These are phyloP conservation scores for Drosophila borealis DNA, from an alignment of 2,888 invertebrate genomes.

Conservation along the genomic window DNA sequence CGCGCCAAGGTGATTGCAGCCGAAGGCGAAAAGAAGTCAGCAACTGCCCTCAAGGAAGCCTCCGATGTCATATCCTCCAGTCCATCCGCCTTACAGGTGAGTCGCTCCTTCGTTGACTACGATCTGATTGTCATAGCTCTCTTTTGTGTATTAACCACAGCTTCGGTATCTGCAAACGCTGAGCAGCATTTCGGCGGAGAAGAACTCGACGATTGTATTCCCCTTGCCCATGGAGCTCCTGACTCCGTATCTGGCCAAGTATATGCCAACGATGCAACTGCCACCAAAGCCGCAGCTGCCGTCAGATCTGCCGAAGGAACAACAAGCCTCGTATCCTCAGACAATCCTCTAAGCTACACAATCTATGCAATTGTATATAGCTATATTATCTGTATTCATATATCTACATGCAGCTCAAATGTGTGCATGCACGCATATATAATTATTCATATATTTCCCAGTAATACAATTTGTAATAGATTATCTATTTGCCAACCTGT, in stretches of 20 bases:
- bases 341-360: constrained; percentile 12
- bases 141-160: constrained; percentile 83
- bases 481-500: not conserved
- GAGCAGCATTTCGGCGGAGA: constrained; percentile 96
- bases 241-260: constrained; percentile 81
- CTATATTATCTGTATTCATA: too few species aligned
- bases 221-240: constrained; percentile 95
- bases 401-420: not conserved
- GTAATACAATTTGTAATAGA: not conserved
- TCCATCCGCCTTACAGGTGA: constrained; percentile 88
- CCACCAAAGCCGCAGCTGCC: constrained; percentile 34
- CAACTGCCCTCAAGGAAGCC: constrained; percentile 92
- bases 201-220: constrained; percentile 97
- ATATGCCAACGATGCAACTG: constrained; percentile 45
- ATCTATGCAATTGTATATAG: not conserved
- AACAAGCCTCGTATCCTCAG: constrained; percentile 10
- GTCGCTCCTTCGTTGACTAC: not conserved
- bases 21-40: constrained; percentile 93
- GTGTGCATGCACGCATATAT: not conserved
- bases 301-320: constrained; percentile 2
- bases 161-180: constrained; percentile 95
- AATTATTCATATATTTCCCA: not conserved
- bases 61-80: constrained; percentile 92
- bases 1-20: constrained; percentile 88
- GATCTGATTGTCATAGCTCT: not conserved